phyloP scores from a whole-genome alignment of 2,888 invertebrate species.

The Oegoconia quadripuncta region DNA sequence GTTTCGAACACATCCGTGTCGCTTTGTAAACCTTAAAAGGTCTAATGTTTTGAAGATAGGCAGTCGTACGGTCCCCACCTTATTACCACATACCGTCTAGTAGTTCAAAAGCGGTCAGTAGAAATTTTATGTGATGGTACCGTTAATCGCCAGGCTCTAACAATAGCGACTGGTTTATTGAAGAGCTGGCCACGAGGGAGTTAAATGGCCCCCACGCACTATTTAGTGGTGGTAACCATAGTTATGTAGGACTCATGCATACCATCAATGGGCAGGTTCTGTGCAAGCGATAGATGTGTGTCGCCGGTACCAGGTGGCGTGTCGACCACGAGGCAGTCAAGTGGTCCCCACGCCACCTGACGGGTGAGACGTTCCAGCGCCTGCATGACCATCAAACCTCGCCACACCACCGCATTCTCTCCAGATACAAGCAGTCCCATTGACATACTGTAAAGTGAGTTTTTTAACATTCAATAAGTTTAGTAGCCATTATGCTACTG shows the following conservation, averaged over 20 bases:
- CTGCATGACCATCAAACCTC: constrained; percentile 98
- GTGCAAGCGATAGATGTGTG: constrained; percentile 93
- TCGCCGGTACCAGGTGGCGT: constrained; percentile 99
- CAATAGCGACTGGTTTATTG: too few relatives aligned
- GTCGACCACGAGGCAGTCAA: constrained; percentile 94
- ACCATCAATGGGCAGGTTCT: constrained; percentile 92
- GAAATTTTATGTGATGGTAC: too few relatives aligned
- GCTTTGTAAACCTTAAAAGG: too few relatives aligned
- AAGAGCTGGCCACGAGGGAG: too few relatives aligned
- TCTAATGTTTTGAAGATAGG: too few relatives aligned
- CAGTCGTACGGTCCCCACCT: too few relatives aligned
- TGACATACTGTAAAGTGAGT: constrained; percentile 85
- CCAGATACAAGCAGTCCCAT: constrained; percentile 96
- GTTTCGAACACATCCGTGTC: too few relatives aligned
- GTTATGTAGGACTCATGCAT: constrained; percentile 4
- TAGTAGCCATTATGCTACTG: too few relatives aligned
- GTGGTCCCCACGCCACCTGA: constrained; percentile 92
- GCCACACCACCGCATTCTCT: constrained; percentile 93
- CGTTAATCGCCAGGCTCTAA: too few relatives aligned
- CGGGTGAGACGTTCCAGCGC: constrained; percentile 91
- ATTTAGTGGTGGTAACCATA: background rate
- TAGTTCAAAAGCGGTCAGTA: too few relatives aligned
- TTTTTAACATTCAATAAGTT: too few relatives aligned
- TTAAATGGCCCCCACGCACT: background rate
- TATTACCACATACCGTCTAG: too few relatives aligned